Base-by-base conservation (phyloP, 92 coral and sea anemone species). In the Desmophyllum pertusum region DNA sequence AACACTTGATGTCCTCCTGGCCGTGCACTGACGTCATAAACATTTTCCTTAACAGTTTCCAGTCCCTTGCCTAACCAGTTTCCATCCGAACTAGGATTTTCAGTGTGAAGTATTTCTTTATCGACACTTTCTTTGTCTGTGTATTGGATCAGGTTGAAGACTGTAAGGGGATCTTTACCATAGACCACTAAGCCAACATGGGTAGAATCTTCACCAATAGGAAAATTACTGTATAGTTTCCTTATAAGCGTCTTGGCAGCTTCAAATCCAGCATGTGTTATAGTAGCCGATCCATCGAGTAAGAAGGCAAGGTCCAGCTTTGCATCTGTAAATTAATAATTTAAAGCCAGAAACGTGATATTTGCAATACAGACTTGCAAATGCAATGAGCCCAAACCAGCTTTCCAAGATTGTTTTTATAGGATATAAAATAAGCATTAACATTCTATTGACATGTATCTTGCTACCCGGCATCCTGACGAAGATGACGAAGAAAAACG, bases 231-330 rank as follows among this genome's bases (percentile, higher is more conserved):
- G 87, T 91, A 95, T 14, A 95, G 84, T n/a, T 71, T 74, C 81
- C 81, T 93, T 23, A 91, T 86, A 36, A 95, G 89, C 23, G 73
- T 69, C 57, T 86, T 88, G 18, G 87, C 88, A 57, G 66, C 77
- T 45, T 65, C 42, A 73, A 95, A 95, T 35, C 92, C 92, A 29
- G 80, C 45, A 8, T 64, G 42, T 36, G 85, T 59, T 92, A 95
- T 88, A 33, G 75, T 65, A 2, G 83, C 57, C 9, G 98, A 91
- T n/a, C 93, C 95, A 66, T 95, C 95, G 29, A 95, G 70, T 4
- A 95, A 73, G 75, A 93, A 91, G n/a, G 87, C 93, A 39, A 95
- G 92, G 84, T 95, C 98, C 41, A 93, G 95, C 55, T 87, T 90
- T 43, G 85, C 80, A 18, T 81, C 97, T 93, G 64, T 3, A 50